These are phyloP conservation scores for Brachirus orientalis DNA, from an alignment of 2,113 vertebrate genomes.

Conservation along the genomic window DNA sequence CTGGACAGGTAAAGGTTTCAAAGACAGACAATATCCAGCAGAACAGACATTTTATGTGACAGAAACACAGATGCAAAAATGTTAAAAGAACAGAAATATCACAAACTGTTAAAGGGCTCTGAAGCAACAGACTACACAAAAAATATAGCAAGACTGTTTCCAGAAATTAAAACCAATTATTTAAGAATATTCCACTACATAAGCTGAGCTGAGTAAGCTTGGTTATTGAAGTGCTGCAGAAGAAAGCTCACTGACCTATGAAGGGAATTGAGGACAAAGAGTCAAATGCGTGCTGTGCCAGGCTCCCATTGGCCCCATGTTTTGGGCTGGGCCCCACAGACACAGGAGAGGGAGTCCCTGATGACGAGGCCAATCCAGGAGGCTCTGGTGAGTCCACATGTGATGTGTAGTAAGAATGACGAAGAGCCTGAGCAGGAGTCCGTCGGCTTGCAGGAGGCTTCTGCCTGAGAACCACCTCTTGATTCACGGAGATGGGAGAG, in stretches of 20 bases:
- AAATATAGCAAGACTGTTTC: background rate
- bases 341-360: constrained; percentile 21
- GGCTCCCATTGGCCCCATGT: constrained; percentile 69
- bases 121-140: too few species aligned
- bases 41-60: background rate
- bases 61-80: background rate
- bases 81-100: background rate
- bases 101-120: too few species aligned
- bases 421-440: constrained; percentile 56
- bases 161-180: background rate
- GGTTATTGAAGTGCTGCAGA: constrained; percentile 1
- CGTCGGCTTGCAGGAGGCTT: constrained; percentile 84
- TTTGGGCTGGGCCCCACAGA: constrained; percentile 5
- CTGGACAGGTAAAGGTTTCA: background rate
- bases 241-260: constrained; percentile 86
- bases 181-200: too few species aligned
- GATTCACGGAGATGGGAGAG: constrained; percentile 42
- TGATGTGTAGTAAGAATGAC: constrained; percentile 82
- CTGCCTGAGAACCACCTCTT: constrained; percentile 87
- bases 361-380: constrained; percentile 36
- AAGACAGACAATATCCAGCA: background rate
- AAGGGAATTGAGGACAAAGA: constrained; percentile 94
- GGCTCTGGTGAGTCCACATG: constrained; percentile 75
- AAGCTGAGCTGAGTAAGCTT: too few species aligned
- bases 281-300: constrained; percentile 86